Evolutionary conservation across 2,113 vertebrate species (phyloP).

Genomic region (Galemys pyrenaicus): DNA sequence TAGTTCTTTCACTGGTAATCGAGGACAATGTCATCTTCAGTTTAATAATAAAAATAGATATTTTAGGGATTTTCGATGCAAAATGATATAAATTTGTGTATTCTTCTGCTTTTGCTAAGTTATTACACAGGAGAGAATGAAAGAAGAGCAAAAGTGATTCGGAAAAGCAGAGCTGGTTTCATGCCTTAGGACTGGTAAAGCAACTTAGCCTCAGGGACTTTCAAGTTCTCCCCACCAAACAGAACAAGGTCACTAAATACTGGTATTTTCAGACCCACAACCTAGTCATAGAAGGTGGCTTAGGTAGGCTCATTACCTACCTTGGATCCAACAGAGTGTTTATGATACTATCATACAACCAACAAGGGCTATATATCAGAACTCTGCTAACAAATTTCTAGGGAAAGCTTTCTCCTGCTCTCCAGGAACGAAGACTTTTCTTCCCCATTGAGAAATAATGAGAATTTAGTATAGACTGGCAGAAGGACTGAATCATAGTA

Average conservation of each 20-base stretch:
- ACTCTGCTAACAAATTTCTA: not conserved
- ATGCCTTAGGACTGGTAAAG: not conserved
- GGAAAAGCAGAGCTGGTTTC: not conserved
- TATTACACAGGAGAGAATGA: not conserved
- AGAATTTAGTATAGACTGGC: not conserved
- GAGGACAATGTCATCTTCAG: not conserved
- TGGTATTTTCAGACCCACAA: not conserved
- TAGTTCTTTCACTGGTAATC: not conserved
- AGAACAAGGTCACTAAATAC: not conserved
- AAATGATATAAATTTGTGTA: not conserved
- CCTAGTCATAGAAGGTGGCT: not conserved
- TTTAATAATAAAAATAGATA: not conserved
- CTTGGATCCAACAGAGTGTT: not conserved
- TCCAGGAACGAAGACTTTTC: too few relatives aligned
- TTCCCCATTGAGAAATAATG: not conserved
- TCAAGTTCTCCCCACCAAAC: not conserved
- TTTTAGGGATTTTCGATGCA: not conserved
- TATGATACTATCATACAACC: fast-evolving
- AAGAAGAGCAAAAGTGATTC: not conserved
- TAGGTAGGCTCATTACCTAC: not conserved
- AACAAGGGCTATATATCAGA: not conserved
- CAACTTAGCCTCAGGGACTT: not conserved
- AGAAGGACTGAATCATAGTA: not conserved
- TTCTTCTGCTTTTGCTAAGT: not conserved
- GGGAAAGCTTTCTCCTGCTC: not conserved